A percentile compares a stretch with the other conserved stretches of the same genome.
Conservation (phyloP, 2,113 vertebrate genomes). For the Sinocyclocheilus anshuiensis region DNA sequence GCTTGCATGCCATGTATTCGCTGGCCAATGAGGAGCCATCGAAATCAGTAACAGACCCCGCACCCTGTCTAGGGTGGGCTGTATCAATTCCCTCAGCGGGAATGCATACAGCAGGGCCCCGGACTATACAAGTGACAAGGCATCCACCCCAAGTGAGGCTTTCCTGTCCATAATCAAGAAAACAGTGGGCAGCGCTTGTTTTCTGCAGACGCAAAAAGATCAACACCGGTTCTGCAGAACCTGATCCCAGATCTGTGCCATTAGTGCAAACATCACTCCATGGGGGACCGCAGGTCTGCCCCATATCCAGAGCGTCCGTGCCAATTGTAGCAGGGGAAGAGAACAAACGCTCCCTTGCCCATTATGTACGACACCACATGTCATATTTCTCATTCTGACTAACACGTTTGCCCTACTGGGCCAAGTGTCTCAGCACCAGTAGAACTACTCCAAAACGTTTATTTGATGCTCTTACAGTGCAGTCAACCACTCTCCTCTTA, state of each 20-base stretch:
- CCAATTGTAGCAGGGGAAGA: background rate
- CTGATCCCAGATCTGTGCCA: background rate
- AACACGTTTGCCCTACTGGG: background rate
- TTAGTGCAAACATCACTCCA: background rate
- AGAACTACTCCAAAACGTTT: background rate
- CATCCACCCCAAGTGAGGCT: too few species aligned
- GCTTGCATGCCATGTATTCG: too few species aligned
- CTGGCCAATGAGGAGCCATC: background rate
- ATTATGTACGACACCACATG: background rate
- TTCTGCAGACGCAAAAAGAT: background rate
- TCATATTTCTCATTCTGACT: background rate
- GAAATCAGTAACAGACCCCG: background rate
- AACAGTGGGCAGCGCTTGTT: background rate
- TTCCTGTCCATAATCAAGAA: background rate
- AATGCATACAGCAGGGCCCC: background rate
- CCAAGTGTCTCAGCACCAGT: background rate
- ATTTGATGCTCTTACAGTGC: background rate
- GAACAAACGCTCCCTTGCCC: background rate
- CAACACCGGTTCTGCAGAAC: background rate
- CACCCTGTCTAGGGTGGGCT: background rate
- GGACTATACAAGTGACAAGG: background rate
- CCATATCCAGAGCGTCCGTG: background rate
- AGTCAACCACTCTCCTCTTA: background rate
- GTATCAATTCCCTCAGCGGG: background rate
- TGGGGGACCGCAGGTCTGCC: background rate